Evolutionary conservation across 1,140 invertebrate species (phyloP), one percentile per base, ranked within the genome.

Genomic region (Atopsyche davidsoni): DNA sequence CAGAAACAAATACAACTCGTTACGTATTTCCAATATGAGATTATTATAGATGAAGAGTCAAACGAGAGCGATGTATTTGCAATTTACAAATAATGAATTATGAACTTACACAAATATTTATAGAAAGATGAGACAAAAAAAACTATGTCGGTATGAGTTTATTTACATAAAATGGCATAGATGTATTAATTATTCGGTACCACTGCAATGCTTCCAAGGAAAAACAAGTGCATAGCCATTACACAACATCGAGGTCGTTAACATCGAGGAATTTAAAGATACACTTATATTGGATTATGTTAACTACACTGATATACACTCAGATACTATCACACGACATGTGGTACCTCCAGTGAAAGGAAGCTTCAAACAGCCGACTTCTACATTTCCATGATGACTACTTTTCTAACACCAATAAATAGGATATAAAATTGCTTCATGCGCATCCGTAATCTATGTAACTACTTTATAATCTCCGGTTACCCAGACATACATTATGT

Each of bases 401-500:
- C 51, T 25, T 47, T 31, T 23, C 55, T 58, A 58, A 58, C 55
- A 58, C 47, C 55, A 41, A 58, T 58, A 53, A 48, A 58, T 58
- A 48, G 42, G 42, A 50, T 58, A 58, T 58, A 53, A 58, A 58
- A 58, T 53, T 58, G 55, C 43, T 53, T 53, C 55, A 58, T 58
- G 47, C 55, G 53, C 23, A 51, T 51, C 51, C 43, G 51, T 50
- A 11, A 43, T 25, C 51, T 58, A 58, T 48, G 44, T 46, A 11
- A 47, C 50, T 57, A 57, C 50, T 43, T 51, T 40, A 44, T 52
- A 53, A 34, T 51, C 40, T 38, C 51, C 48, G 47, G 38, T 41
- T 46, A 41, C 38, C 47, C 47, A 43, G 40, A 53, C 46, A 43
- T 48, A 53, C 46, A 53, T 24, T 48, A 44, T 45, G 34, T 50